Base-by-base conservation (phyloP, 2,797 vertebrate genomes). In the Takifugu ocellatus region DNA sequence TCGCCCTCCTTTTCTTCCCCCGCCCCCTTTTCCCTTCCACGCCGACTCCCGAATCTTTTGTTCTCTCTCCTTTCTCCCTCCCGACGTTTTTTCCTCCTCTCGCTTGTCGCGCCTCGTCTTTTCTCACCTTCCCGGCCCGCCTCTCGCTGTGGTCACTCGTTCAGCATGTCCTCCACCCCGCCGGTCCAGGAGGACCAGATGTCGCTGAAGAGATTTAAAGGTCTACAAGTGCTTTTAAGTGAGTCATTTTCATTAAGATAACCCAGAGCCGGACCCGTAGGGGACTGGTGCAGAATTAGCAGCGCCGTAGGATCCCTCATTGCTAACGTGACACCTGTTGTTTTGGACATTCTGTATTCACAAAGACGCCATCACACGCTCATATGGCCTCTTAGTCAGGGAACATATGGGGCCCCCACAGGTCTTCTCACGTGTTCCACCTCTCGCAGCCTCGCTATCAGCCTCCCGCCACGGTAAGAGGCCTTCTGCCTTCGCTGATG, bases 61-160 rank as follows among this genome's bases (percentile, higher is more conserved):
- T 63, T 66, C 62, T 56, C 46, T 46, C 53, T 53, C 57, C 46
- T 54, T 49, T 52, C 50, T 53, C 64, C 33, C 60, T 53, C 64
- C 33, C 60, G 43, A 27, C n/a, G 1, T 50, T 61, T 64, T 61
- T 64, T 54, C 53, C 54, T 67, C 54, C 57, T 59, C 51, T 66
- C 56, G 29, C 78, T 70, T 82, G 76, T 82, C 74, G 4, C 72
- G 63, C 67, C 63, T 73, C 64, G 55, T 79, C 59, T 75, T 66
- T 77, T 82, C 77, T 64, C 77, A 75, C 78, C 74, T 80, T 14
- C 36, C 36, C 12, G 36, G 11, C 68, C 63, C 16, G 43, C 71
- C 74, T 67, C 60, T 62, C 12, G 2, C 59, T 17, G 53, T 17
- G 15, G 55, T 77, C 75, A 63, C 39, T 78, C 67, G 63, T 66